Conservation (phyloP, 2,888 invertebrate species). For the Synergus itoensis region DNA sequence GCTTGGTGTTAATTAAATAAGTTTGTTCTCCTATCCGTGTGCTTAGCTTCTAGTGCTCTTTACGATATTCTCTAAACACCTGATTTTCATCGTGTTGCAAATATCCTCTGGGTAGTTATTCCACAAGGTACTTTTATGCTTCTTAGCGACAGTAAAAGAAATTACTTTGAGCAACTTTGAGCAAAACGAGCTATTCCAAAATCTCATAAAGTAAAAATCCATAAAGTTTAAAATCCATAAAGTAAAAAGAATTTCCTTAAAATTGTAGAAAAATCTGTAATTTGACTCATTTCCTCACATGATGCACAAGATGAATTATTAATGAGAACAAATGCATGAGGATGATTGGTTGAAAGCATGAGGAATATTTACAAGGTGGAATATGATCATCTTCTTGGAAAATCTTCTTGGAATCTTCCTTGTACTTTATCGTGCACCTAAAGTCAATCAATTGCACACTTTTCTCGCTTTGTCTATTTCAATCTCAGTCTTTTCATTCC, state of each 20-base stretch:
- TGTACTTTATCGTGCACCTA: neutral
- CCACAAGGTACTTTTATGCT: slow-evolving; percentile 14
- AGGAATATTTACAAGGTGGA: neutral
- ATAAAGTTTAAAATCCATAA: too few relatives aligned
- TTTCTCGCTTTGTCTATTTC: neutral
- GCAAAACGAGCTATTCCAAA: neutral
- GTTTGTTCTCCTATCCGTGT: slow-evolving; percentile 38
- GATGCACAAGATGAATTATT: neutral
- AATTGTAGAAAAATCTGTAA: neutral
- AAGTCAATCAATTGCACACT: neutral
- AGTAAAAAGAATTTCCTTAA: neutral
- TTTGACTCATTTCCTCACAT: neutral
- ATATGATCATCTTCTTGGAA: neutral
- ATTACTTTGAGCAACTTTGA: slow-evolving; percentile 3
- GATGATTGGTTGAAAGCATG: neutral
- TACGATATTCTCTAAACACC: slow-evolving; percentile 19
- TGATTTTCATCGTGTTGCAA: slow-evolving; percentile 9
- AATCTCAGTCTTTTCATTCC: neutral
- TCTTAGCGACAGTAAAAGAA: slow-evolving; percentile 15
- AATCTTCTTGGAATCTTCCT: neutral
- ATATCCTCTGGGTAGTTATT: neutral
- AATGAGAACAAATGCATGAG: neutral
- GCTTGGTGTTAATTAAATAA: slow-evolving; percentile 41
- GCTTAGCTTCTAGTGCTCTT: slow-evolving; percentile 34
- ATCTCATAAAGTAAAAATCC: too few relatives aligned